Evolutionary conservation across 2,888 invertebrate species (phyloP), one percentile per base, ranked within the genome.

Genomic region (Epirrita christyi): DNA sequence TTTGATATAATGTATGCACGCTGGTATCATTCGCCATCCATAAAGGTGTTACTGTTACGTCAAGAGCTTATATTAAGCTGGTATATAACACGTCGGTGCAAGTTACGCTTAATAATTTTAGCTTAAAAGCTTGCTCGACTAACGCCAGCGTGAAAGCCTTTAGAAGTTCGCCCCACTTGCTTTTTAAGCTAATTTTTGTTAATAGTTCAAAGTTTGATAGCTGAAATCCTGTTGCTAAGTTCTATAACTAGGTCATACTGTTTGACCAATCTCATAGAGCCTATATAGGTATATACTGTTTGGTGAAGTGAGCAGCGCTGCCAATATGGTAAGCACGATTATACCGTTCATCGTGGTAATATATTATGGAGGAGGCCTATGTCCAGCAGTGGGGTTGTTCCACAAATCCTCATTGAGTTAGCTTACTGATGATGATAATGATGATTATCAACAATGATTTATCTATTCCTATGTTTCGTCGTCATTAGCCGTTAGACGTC

Each of bases 21-120:
- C 51, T 34, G 34, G 55, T 44, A 47, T 59, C 59, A 59, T 55
- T 54, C 29, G 28, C 51, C 49, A 51, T 55, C 47, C 55, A 59
- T 55, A 45, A 69, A 77, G 74, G 73, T 74, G 67, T 67, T 61
- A 68, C 75, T 65, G 68, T 63, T 60, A 73, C 75, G 73, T 73
- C 78, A 77, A 72, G 73, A 79, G 75, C 78, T 83, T 80, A 74
- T 75, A 74, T 75, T 78, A 81, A 84, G 81, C 80, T 72, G 62
- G 70, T 72, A 77, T 66, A 70, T 75, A 75, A 80, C 78, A 73
- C 71, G 73, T 66, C 68, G 69, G 78, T 73, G 79, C 80, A 84
- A 88, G 82, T 85, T 80, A 76, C 80, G 85, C 85, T 86, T 85
- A 85, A 89, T 87, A 88, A 90, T 86, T 90, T 90, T 84, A 90